Conservation (phyloP, 2,797 vertebrate species). For the Eleutherodactylus coqui region DNA sequence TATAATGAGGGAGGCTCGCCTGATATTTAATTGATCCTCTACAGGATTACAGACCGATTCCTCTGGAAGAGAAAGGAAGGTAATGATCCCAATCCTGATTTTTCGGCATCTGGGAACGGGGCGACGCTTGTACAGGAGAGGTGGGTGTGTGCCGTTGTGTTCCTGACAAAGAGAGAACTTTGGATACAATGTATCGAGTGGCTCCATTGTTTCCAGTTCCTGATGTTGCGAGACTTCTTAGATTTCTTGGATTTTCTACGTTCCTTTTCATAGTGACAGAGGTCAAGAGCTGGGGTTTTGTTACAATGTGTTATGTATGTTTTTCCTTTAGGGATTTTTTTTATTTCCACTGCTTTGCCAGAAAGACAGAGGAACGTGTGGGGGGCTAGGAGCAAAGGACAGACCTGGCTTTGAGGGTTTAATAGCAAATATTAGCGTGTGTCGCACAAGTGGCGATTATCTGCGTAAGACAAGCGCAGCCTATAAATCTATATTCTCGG, state of each 20-base stretch:
- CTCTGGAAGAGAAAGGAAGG: constrained; percentile 16
- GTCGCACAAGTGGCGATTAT: constrained; percentile 21
- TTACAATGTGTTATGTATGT: not conserved
- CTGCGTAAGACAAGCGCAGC: not conserved
- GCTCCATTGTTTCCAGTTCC: constrained; percentile 18
- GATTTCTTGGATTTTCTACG: not conserved
- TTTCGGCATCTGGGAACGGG: constrained; percentile 28
- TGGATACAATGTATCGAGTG: constrained; percentile 8
- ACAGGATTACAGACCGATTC: not conserved
- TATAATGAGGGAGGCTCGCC: not conserved
- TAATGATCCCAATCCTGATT: not conserved
- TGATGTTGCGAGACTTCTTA: not conserved
- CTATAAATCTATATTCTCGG: not conserved
- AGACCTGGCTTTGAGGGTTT: not conserved
- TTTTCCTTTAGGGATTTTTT: not conserved
- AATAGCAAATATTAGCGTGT: not conserved
- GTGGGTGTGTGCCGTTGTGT: constrained; percentile 36
- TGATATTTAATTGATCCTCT: not conserved
- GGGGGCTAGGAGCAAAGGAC: not conserved
- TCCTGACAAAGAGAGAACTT: constrained; percentile 53
- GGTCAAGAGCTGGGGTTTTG: not conserved
- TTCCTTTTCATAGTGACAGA: not conserved
- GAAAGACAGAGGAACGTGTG: not conserved
- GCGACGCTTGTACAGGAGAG: constrained; percentile 9
- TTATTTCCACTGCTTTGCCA: constrained; percentile 1